phyloP scores from a whole-genome alignment of 1,140 invertebrate genomes.

The Drosophila sturtevanti region DNA sequence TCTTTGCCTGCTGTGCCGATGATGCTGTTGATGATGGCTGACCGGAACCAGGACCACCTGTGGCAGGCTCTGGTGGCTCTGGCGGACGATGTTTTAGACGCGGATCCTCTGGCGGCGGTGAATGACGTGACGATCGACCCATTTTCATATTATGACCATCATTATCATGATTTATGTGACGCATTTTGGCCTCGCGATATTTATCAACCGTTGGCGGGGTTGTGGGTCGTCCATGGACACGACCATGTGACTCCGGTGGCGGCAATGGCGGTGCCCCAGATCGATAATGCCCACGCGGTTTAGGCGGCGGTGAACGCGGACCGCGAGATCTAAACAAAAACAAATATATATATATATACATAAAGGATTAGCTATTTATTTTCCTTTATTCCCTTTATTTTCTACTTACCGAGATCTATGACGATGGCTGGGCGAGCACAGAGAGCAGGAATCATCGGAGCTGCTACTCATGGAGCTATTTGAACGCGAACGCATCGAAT shows the following conservation, averaged over 20 bases:
- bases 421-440: conserved; percentile 84
- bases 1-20: conserved; percentile 56
- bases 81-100: conserved; percentile 79
- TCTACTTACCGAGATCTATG: conserved; percentile 78
- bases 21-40: conserved; percentile 35
- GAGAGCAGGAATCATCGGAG: conserved; percentile 91
- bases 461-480: conserved; percentile 90
- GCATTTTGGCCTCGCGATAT: conserved; percentile 74
- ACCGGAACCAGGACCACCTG: not conserved
- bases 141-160: conserved; percentile 56
- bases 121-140: conserved; percentile 69
- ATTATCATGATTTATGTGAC: conserved; percentile 64
- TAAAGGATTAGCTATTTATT: conserved; percentile 52
- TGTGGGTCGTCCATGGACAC: conserved; percentile 67
- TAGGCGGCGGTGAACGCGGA: conserved; percentile 77
- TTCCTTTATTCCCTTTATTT: fast-evolving
- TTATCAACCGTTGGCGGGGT: conserved; percentile 76
- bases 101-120: conserved; percentile 79
- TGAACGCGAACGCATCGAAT: conserved; percentile 83
- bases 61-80: conserved; percentile 79
- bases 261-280: conserved; percentile 57
- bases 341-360: conserved; percentile 53
- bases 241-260: conserved; percentile 69
- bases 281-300: conserved; percentile 77
- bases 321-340: conserved; percentile 57